Base-by-base conservation (phyloP, 1,140 invertebrate genomes). In the Acyrthosiphon pisum region DNA sequence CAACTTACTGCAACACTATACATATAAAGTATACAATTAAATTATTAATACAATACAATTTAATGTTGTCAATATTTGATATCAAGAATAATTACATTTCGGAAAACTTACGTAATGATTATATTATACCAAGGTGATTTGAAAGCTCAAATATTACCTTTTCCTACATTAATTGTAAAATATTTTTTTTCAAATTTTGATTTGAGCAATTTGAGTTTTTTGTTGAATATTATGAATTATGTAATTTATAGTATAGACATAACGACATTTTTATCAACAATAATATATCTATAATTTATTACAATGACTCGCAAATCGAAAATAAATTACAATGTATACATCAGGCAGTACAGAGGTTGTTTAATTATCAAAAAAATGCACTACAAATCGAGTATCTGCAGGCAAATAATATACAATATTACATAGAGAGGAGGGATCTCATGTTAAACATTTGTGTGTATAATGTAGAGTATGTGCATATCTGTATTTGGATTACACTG, bases 301-400 rank as follows among this genome's bases (percentile, higher is more conserved):
- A 35, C 23, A 88, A 48, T 53, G n/a, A 88, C 87, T 88, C 37
- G 87, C 87, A 37, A 50, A 50, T 87, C 18, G 7, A 37, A 89
- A 53, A 89, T 89, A 89, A 89, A 89, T 89, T 89, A 41, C 88
- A 84, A 50, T n/a, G 35, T 22, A n/a, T 26, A 56, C 88, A 56
- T 26, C 35, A 14, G 20, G 18, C 8, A 22, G 3, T 35, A 23
- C 22, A 48, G 26, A 48, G 87, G 46, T 50, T 53, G 87, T 53
- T 50, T 88, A 88, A 88, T 53, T 53, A 88, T 88, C 48, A 53
- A 35, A 1, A 35, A 88, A 53, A 35, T 53, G 3, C 46, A 23
- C n/a, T 9, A 53, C n/a, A 53, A 88, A 88, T 88, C 53, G 87
- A 35, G n/a, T 37, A 53, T 23, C 37, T 48, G 18, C 20, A 22